Conservation (phyloP, 2,888 invertebrate species). For the Argyra leucocephala region DNA sequence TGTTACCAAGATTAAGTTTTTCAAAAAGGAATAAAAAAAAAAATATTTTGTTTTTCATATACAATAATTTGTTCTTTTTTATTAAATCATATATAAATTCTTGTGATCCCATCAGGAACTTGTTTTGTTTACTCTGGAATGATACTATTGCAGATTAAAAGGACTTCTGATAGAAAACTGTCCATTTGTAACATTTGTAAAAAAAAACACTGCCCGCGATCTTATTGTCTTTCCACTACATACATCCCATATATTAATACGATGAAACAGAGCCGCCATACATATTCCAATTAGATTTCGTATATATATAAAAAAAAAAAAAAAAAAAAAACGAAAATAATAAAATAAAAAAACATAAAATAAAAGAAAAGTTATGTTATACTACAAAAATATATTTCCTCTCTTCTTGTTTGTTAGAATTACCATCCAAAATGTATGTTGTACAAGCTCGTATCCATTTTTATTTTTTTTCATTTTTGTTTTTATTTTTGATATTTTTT, state of each 20-base stretch:
- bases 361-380: slow-evolving; percentile 9
- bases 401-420: neutral
- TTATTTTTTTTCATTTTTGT: neutral
- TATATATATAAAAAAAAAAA: slow-evolving; percentile 18
- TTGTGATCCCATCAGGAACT: neutral
- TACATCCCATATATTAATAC: slow-evolving; percentile 10
- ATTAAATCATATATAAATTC: neutral
- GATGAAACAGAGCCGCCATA: slow-evolving; percentile 6
- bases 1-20: neutral
- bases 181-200: slow-evolving; percentile 36
- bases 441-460: neutral
- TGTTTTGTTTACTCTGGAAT: slow-evolving; percentile 23
- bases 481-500: neutral
- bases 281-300: slow-evolving; percentile 1
- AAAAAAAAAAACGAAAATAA: slow-evolving; percentile 18
- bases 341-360: too few relatives aligned
- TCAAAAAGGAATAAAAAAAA: neutral
- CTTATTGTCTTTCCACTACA: slow-evolving; percentile 9
- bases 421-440: neutral
- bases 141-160: slow-evolving; percentile 39
- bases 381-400: neutral
- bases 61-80: too few relatives aligned
- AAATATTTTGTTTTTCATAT: neutral
- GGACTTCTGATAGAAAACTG: slow-evolving; percentile 44
- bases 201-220: slow-evolving; percentile 13